These are phyloP conservation scores for Hydriomena furcata DNA, from an alignment of 2,888 invertebrate species.

Conservation along the genomic window DNA sequence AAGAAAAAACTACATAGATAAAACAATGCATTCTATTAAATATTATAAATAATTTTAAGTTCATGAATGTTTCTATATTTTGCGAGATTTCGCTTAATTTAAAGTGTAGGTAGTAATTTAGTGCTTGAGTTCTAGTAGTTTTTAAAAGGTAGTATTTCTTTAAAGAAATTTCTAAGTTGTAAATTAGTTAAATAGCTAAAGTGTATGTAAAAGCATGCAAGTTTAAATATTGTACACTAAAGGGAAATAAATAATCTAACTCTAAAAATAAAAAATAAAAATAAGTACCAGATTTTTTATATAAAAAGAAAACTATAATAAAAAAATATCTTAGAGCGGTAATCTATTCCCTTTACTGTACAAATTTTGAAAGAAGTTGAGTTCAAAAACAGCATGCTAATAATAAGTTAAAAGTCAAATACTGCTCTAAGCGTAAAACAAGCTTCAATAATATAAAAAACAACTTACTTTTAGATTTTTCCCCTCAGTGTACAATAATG, in stretches of 20 bases:
- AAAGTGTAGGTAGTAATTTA: no score
- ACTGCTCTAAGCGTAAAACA: slow-evolving; percentile 75
- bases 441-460: slow-evolving; percentile 59
- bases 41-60: no score
- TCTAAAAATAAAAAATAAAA: slow-evolving; percentile 30
- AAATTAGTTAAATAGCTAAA: neutral
- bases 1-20: no score
- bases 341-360: slow-evolving; percentile 79
- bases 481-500: slow-evolving; percentile 82
- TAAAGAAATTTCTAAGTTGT: no score
- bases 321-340: slow-evolving; percentile 72
- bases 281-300: slow-evolving; percentile 34
- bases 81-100: no score
- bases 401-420: slow-evolving; percentile 47
- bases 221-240: slow-evolving; percentile 78
- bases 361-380: slow-evolving; percentile 53
- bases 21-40: no score
- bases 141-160: neutral
- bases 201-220: slow-evolving; percentile 54
- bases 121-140: neutral
- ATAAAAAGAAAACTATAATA: slow-evolving; percentile 33
- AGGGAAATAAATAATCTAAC: slow-evolving; percentile 64
- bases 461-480: slow-evolving; percentile 75
- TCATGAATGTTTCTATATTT: no score
- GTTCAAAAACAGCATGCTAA: slow-evolving; percentile 65